These are phyloP conservation scores for Dicrurus megarhynchus DNA, from an alignment of 2,113 vertebrate species.

Conservation along the genomic window DNA sequence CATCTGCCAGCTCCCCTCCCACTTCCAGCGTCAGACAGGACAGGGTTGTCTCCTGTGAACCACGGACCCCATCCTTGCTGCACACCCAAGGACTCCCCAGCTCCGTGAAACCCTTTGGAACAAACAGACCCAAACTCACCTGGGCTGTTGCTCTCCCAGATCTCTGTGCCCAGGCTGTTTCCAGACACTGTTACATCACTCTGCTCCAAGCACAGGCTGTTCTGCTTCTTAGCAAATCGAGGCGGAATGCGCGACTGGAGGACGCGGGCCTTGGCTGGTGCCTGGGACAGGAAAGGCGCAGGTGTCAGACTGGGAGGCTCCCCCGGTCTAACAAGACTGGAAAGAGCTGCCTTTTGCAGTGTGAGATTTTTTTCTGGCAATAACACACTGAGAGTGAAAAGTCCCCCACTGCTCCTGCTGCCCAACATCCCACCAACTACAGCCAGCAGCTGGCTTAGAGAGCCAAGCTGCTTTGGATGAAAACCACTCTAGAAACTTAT, in stretches of 20 bases:
- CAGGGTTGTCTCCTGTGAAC: neutral
- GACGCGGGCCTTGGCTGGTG: slow-evolving; percentile 82
- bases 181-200: slow-evolving; percentile 82
- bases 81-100: neutral
- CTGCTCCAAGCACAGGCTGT: slow-evolving; percentile 85
- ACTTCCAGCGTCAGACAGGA: neutral
- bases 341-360: neutral
- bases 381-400: neutral
- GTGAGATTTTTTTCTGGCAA: neutral
- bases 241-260: slow-evolving; percentile 93
- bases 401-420: neutral
- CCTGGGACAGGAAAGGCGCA: slow-evolving; percentile 61
- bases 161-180: slow-evolving; percentile 92
- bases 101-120: neutral
- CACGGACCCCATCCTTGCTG: accelerated
- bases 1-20: neutral
- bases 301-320: neutral
- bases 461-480: neutral
- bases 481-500: neutral
- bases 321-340: neutral
- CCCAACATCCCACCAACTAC: neutral
- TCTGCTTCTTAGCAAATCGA: slow-evolving; percentile 97
- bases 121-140: slow-evolving; percentile 64
- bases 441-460: neutral
- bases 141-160: slow-evolving; percentile 94